Conservation (phyloP, 1,140 invertebrate species). For the Agrypnia vestita region DNA sequence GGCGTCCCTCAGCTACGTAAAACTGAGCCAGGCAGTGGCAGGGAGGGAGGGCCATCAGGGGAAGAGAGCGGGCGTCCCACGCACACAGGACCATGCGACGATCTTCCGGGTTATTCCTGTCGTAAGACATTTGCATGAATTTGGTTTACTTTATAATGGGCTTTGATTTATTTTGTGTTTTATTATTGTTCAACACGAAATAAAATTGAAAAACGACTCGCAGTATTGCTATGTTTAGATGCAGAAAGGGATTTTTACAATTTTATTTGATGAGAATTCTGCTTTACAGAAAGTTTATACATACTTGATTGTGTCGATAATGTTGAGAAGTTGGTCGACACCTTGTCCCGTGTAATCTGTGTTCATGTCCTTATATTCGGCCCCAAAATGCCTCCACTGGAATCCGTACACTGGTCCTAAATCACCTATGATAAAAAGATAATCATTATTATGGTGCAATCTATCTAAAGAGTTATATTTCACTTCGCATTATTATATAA, state of each 20-base stretch:
- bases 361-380: constrained; percentile 89
- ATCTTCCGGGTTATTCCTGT: constrained; percentile 84
- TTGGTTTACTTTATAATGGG: too few relatives aligned
- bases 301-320: constrained; percentile 88
- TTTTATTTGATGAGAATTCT: not conserved
- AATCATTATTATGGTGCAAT: not conserved
- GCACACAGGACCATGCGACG: constrained; percentile 94
- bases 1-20: constrained; percentile 87
- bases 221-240: too few relatives aligned
- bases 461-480: too few relatives aligned
- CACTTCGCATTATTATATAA: too few relatives aligned
- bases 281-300: not conserved
- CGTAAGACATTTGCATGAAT: constrained; percentile 42
- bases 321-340: constrained; percentile 91
- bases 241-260: not conserved
- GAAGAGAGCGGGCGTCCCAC: constrained; percentile 95
- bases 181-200: too few relatives aligned
- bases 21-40: constrained; percentile 98
- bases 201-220: too few relatives aligned
- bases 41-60: constrained; percentile 96
- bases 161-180: too few relatives aligned
- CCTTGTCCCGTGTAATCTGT: constrained; percentile 92
- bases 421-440: constrained; percentile 78
- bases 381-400: constrained; percentile 99
- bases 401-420: constrained; percentile 99